Conservation (phyloP, 2,113 vertebrate species). For the Kryptolebias marmoratus region DNA sequence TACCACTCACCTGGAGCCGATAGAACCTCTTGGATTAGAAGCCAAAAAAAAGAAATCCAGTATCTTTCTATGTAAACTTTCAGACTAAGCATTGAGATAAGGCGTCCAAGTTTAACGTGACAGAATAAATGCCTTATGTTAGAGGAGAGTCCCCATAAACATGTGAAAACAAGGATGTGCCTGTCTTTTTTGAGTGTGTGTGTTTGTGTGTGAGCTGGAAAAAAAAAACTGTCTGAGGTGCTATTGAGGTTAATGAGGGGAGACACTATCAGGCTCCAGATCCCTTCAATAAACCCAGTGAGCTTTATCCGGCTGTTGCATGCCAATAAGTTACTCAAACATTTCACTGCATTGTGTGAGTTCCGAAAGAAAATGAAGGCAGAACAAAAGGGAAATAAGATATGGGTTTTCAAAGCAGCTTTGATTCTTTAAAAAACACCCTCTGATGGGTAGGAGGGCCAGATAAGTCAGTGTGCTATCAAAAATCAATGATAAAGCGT, state of each 20-base stretch:
- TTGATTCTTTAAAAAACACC: slow-evolving; percentile 8
- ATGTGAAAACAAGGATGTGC: background rate
- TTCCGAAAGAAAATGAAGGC: slow-evolving; percentile 18
- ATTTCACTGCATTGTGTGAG: slow-evolving; percentile 8
- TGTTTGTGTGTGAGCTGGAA: slow-evolving; percentile 8
- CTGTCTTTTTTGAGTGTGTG: background rate
- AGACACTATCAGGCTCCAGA: slow-evolving; percentile 61
- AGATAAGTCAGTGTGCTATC: slow-evolving; percentile 18
- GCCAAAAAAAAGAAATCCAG: background rate
- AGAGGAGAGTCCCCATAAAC: background rate
- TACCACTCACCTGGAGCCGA: background rate
- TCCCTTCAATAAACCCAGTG: slow-evolving; percentile 69
- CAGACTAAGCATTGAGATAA: background rate
- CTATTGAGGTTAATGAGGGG: slow-evolving; percentile 68
- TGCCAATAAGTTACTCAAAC: slow-evolving; percentile 54
- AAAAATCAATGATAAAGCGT: slow-evolving; percentile 2
- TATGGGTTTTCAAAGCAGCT: background rate
- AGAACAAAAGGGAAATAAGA: slow-evolving; percentile 23
- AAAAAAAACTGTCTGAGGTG: slow-evolving; percentile 59
- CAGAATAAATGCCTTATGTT: background rate
- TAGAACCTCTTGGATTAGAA: background rate
- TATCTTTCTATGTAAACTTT: background rate
- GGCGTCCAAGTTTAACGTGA: background rate
- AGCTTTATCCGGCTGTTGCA: slow-evolving; percentile 37
- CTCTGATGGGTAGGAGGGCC: slow-evolving; percentile 27